Evolutionary conservation across 53 echinoderm and acorn worm species (phyloP), one percentile per base, ranked within the genome.

Genomic region (Zoroaster sp.): DNA sequence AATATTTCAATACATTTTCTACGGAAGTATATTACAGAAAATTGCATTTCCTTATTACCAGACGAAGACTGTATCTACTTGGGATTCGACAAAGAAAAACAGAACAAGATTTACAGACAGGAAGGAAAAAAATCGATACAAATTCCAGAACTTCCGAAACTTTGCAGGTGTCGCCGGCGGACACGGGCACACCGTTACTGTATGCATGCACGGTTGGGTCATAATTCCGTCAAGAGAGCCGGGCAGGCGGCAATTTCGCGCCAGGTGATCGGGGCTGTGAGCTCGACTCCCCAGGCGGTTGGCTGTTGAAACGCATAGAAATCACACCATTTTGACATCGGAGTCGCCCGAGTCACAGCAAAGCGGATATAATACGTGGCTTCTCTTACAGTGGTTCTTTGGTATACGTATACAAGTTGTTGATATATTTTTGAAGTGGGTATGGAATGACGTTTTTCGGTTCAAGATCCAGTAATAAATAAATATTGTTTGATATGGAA

Each of bases 201-300:
- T 8, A 20, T 12, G 54, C 46, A 47, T 51, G 55, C 28, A 36
- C 59, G 10, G 34, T 59, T 3, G 54, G 79, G 59, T 79, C 79
- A 55, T 65, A 79, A 79, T 79, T 79, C 78, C 79, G 79, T 79
- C 65, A 79, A 59, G 59, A 31, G 79, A 79, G 79, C 59, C 59
- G 79, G 17, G 63, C 79, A 79, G 79, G 79, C 79, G 79, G 79
- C 79, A 79, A 79, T 79, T 79, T 79, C 40, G 63, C 55, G 59
- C 79, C 59, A 79, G 79, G 79, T 79, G 79, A 79, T 63, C 55
- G 79, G 79, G 79, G 53, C 79, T 55, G 59, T 25, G 35, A 25
- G 79, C 63, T 54, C 79, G 59, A 37, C n/a, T 43, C 9, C 65
- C 79, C 59, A 23, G 79, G 59, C 38, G 54, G 79, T 21, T 44